Conservation (phyloP, 1,140 invertebrate genomes). For the Pollicipes pollicipes region DNA sequence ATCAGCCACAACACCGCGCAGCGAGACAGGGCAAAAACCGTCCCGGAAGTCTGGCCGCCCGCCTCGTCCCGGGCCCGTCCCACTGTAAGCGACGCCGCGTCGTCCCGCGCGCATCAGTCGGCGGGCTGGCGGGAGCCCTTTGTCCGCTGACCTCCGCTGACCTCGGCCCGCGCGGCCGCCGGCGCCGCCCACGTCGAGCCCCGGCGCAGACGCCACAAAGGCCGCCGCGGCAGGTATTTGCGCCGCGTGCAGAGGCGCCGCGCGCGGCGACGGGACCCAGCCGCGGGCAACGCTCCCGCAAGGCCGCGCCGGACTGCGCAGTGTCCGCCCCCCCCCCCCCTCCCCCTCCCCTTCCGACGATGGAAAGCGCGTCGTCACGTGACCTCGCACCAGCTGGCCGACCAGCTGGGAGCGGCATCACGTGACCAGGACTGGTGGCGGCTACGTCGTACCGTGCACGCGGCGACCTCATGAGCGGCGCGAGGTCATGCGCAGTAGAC, state of each 20-base stretch:
- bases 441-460: too few species aligned
- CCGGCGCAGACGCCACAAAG: background rate
- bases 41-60: background rate
- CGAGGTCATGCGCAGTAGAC: background rate
- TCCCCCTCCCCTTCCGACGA: too few species aligned
- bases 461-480: background rate
- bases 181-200: background rate
- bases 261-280: background rate
- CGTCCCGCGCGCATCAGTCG: background rate
- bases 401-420: background rate
- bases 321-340: background rate
- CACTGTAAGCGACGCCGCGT: background rate
- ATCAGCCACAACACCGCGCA: background rate
- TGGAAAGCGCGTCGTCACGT: background rate
- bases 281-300: background rate
- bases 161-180: background rate
- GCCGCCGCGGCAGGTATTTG: too few species aligned
- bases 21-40: background rate
- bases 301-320: background rate
- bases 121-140: background rate
- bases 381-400: background rate
- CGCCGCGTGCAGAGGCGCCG: too few species aligned
- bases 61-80: too few species aligned
- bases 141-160: background rate
- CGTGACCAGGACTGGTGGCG: background rate